These are phyloP conservation scores for Amphibalanus amphitrite DNA, from an alignment of 1,140 invertebrate species.

Conservation along the genomic window DNA sequence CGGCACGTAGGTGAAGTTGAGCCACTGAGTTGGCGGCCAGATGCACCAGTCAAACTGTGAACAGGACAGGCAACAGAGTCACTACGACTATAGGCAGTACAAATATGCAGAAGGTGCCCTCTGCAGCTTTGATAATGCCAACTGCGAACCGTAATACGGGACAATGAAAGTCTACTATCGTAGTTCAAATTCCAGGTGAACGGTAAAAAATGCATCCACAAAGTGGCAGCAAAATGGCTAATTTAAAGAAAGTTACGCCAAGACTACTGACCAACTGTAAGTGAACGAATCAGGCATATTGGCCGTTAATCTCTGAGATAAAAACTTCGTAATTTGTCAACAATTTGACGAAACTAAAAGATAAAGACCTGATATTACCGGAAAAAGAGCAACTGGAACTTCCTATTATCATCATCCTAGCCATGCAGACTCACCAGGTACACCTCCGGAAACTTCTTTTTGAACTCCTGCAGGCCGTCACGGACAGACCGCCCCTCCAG, in stretches of 20 bases:
- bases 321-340: background rate
- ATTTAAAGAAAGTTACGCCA: too few relatives aligned
- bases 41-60: slow-evolving; percentile 52
- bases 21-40: slow-evolving; percentile 61
- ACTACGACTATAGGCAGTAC: too few relatives aligned
- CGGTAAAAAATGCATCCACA: background rate
- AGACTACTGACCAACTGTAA: too few relatives aligned
- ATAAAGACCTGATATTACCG: slow-evolving; percentile 5
- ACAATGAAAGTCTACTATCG: background rate
- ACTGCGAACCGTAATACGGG: background rate
- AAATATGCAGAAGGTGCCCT: background rate
- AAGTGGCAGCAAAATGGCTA: too few relatives aligned
- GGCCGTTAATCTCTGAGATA: too few relatives aligned
- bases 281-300: too few relatives aligned
- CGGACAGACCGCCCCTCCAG: slow-evolving; percentile 39
- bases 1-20: slow-evolving; percentile 60
- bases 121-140: background rate
- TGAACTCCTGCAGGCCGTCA: slow-evolving; percentile 40
- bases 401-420: slow-evolving; percentile 15
- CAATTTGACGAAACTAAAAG: background rate
- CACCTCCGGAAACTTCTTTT: slow-evolving; percentile 42
- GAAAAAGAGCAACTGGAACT: background rate
- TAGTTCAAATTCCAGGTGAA: slow-evolving; percentile 7
- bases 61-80: slow-evolving; percentile 13
- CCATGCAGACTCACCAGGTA: slow-evolving; percentile 33